Evolutionary conservation across 2,888 invertebrate genomes (phyloP), one percentile per base, ranked within the genome.

Genomic region (Oligia fasciuncula): DNA sequence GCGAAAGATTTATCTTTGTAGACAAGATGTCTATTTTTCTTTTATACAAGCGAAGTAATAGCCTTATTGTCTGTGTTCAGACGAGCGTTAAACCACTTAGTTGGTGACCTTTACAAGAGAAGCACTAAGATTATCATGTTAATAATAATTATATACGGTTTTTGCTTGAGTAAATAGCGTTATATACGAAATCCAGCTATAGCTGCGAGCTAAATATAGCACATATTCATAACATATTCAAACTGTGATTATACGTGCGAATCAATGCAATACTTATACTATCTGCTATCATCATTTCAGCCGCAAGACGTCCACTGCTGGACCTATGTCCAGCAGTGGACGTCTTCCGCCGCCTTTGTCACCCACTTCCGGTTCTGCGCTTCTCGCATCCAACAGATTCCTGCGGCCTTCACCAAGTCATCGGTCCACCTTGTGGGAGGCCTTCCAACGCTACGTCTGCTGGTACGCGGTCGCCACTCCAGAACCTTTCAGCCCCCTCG

Each of bases 1-100:
- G 60, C n/a, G 4, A 63, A 76, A 35, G 49, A 84, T 81, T 74
- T 76, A 71, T 82, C 29, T 67, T 19, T 11, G 51, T 63, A 49
- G 51, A 71, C 46, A 46, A 54, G 51, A 35, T 17, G 57, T 60
- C 35, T 72, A 14, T 49, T 66, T 66, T 80, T 75, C n/a, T 75
- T 60, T 40, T 11, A 14, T 68, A 71, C 0, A 46, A 17, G 43
- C 6, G 46, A 80, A 80, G 40, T 51, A 72, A 67, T 65, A 43
- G 54, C 67, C 13, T 73, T 63, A 81, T 76, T 76, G 63, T 69
- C 29, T 70, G 14, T 54, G 68, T 66, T 66, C 49, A 51, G 68
- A 62, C 51, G 68, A 67, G 68, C 60, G 74, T 68, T 43, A 72
- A 72, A 74, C 54, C 19, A 57, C 57, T 83, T 70, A 63, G 54